A percentile compares a stretch with the other conserved stretches of the same genome.
Conservation (phyloP, 1,140 invertebrate species). For the Orius insidiosus region DNA sequence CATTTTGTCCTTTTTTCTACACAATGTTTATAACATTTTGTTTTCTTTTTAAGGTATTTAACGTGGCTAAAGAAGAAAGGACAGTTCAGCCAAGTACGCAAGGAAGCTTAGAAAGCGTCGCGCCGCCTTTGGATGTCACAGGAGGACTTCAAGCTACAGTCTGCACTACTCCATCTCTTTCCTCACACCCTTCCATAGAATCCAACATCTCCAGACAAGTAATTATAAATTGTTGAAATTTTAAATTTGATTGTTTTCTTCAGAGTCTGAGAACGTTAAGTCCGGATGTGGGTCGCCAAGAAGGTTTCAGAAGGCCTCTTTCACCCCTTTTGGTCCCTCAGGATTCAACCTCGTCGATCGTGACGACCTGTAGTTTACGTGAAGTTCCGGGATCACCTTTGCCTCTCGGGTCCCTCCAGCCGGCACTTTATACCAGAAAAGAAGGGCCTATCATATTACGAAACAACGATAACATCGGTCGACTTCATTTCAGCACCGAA, state of each 20-base stretch:
- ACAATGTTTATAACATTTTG: too few relatives aligned
- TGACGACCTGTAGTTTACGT: conserved; percentile 11
- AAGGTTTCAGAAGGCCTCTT: conserved; percentile 1
- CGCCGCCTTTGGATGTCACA: conserved; percentile 21
- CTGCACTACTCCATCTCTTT: conserved; percentile 52
- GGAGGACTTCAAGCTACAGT: conserved; percentile 24
- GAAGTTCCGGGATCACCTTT: conserved; percentile 36
- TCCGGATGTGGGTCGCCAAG: too few relatives aligned
- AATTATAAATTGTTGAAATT: background rate
- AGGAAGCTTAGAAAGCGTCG: conserved; percentile 5
- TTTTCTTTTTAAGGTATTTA: conserved; percentile 19
- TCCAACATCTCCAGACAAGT: conserved; percentile 47
- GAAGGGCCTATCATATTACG: conserved; percentile 55
- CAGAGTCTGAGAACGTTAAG: background rate
- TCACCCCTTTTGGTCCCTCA: conserved; percentile 13
- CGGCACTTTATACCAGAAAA: conserved; percentile 60
- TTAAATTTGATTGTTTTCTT: background rate
- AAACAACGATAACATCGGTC: conserved; percentile 39
- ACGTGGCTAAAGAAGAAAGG: conserved; percentile 40
- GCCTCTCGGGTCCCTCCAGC: conserved; percentile 66
- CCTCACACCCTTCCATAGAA: conserved; percentile 62
- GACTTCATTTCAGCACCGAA: conserved; percentile 66
- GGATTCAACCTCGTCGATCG: conserved; percentile 12
- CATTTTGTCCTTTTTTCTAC: too few relatives aligned
- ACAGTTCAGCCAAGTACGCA: conserved; percentile 32